Conservation (phyloP, 1,140 invertebrate genomes). For the Bilobella aurantiaca region DNA sequence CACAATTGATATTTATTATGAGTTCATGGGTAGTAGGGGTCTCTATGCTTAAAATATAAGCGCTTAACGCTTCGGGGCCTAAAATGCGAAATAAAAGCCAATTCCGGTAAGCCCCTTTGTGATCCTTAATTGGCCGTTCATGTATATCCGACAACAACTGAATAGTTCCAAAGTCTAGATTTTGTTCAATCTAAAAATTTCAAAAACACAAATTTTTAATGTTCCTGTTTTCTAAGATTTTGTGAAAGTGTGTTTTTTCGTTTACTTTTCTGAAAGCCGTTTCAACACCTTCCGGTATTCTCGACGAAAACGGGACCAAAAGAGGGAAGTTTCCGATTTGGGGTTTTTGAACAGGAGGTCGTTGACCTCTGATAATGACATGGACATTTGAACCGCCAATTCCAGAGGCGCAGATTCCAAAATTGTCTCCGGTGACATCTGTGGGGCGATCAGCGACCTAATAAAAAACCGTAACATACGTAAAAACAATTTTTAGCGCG, state of each 20-base stretch:
- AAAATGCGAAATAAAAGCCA: too few species aligned
- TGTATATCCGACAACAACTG: neutral
- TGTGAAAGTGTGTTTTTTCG: neutral
- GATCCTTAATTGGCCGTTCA: neutral
- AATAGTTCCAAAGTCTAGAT: too few species aligned
- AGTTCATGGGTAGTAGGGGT: too few species aligned
- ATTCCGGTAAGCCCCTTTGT: neutral
- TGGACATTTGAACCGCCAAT: slow-evolving; percentile 54
- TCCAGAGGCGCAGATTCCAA: slow-evolving; percentile 51
- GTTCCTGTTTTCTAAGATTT: neutral
- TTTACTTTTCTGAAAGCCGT: slow-evolving; percentile 38
- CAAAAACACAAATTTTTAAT: neutral
- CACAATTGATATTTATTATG: too few species aligned
- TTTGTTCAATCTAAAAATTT: neutral
- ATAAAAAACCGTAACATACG: slow-evolving; percentile 34
- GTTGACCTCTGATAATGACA: slow-evolving; percentile 40
- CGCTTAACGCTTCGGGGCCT: too few species aligned
- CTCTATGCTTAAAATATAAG: too few species aligned
- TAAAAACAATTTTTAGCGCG: slow-evolving; percentile 2
- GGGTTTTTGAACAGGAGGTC: neutral
- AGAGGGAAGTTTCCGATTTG: slow-evolving; percentile 26
- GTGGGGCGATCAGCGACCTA: slow-evolving; percentile 37
- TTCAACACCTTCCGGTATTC: slow-evolving; percentile 46
- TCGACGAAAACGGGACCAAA: slow-evolving; percentile 42
- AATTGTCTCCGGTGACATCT: slow-evolving; percentile 39